Percentiles rank a stretch among this genome's conserved stretches.
Conservation (phyloP, 2,113 vertebrate genomes). For the Gasterosteus nipponicus region DNA sequence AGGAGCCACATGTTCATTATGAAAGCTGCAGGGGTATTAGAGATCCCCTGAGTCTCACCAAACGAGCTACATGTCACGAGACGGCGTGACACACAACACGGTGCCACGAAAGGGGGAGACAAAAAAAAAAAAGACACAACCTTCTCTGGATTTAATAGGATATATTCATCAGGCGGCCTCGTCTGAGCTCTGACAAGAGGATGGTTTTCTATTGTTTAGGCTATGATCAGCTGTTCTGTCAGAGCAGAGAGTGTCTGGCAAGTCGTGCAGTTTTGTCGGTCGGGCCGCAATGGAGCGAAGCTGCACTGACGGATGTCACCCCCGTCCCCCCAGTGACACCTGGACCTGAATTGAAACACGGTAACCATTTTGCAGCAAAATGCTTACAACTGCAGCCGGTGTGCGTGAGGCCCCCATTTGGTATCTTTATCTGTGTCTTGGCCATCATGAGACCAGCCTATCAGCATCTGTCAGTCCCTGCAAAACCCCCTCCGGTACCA, state of each 20-base stretch:
- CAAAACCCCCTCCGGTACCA: constrained; percentile 59
- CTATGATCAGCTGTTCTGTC: constrained; percentile 38
- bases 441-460: constrained; percentile 68
- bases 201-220: constrained; percentile 58
- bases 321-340: constrained; percentile 32
- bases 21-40: constrained; percentile 82
- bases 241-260: constrained; percentile 18
- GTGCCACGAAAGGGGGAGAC: constrained; percentile 40
- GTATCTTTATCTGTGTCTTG: constrained; percentile 72
- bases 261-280: constrained; percentile 6
- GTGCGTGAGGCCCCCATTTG: constrained; percentile 59
- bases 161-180: constrained; percentile 71
- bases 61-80: constrained; percentile 77
- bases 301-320: constrained; percentile 36
- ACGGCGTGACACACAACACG: constrained; percentile 74
- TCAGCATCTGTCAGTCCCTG: constrained; percentile 74
- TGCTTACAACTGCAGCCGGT: constrained; percentile 62
- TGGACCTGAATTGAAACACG: constrained; percentile 41
- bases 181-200: constrained; percentile 57
- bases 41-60: constrained; percentile 77
- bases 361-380: constrained; percentile 67
- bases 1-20: constrained; percentile 82
- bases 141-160: constrained; percentile 65
- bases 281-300: constrained; percentile 22
- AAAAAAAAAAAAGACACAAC: constrained; percentile 37